A percentile compares a stretch with the other conserved stretches of the same genome.
phyloP scores from a whole-genome alignment of 2,113 vertebrate genomes.

The Aythya baeri region DNA sequence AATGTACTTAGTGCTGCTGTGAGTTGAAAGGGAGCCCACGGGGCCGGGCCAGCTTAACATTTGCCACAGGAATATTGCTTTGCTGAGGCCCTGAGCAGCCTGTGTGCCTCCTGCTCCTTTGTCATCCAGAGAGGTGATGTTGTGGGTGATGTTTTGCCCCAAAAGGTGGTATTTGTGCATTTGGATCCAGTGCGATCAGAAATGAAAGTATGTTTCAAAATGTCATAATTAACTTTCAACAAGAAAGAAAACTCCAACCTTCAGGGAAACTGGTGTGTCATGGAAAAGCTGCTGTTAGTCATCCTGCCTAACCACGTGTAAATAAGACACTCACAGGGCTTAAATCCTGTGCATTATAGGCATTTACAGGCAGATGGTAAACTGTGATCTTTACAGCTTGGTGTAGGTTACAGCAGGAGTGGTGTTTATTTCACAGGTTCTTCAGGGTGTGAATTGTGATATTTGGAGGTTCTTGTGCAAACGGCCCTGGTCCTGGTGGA shows the following conservation, averaged over 20 bases:
- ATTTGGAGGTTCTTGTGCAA: neutral
- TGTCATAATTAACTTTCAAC: neutral
- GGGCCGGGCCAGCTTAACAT: neutral
- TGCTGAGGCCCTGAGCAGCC: neutral
- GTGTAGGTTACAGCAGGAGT: neutral
- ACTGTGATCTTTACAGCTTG: neutral
- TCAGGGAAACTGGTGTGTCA: neutral
- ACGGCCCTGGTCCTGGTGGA: fast-evolving
- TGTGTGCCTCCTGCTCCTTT: neutral
- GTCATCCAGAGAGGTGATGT: neutral
- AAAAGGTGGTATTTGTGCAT: neutral
- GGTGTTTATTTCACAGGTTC: neutral
- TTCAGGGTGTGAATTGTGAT: neutral
- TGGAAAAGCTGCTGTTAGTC: neutral
- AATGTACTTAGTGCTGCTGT: neutral
- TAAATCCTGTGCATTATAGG: neutral
- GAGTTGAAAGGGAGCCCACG: neutral
- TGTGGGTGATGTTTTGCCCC: slow-evolving; percentile 31
- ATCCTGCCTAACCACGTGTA: neutral
- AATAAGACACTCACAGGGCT: neutral
- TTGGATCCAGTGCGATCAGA: neutral
- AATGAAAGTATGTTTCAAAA: neutral
- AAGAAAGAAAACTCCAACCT: neutral
- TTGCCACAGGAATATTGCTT: slow-evolving; percentile 32
- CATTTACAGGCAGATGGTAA: neutral